Conservation (phyloP, 2,888 invertebrate species). For the Hetaerina titia region DNA sequence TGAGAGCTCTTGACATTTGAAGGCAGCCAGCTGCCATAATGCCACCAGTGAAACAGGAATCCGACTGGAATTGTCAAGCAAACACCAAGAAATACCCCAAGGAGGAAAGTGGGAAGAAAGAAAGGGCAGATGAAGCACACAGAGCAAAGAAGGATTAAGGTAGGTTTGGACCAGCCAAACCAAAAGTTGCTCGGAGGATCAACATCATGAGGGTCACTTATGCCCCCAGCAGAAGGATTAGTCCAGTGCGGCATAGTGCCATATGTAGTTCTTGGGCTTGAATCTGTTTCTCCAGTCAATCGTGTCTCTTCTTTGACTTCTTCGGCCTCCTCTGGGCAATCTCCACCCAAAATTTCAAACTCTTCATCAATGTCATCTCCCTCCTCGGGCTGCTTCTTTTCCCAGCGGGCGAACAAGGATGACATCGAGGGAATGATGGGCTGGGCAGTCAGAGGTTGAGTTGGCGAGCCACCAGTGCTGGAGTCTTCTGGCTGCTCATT, state of each 20-base stretch:
- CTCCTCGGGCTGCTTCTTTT: constrained; percentile 40
- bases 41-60: constrained; percentile 74
- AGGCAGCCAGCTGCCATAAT: constrained; percentile 61
- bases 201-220: background rate
- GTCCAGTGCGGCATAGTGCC: background rate
- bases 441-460: background rate
- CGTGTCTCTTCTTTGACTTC: constrained; percentile 79
- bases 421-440: constrained; percentile 46
- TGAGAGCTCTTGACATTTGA: too few species aligned
- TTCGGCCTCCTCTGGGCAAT: constrained; percentile 74
- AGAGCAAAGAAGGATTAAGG: constrained; percentile 8
- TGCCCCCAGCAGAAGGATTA: background rate
- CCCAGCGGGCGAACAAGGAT: constrained; percentile 23
- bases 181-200: background rate
- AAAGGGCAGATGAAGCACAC: background rate
- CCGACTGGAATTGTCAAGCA: constrained; percentile 77
- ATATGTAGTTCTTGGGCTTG: background rate
- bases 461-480: background rate
- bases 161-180: constrained; percentile 53
- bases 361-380: constrained; percentile 49
- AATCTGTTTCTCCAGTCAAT: background rate
- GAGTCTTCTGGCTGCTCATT: background rate
- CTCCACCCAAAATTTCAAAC: constrained; percentile 67
- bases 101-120: constrained; percentile 76
- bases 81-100: constrained; percentile 78